Conservation (phyloP, 2,113 vertebrate genomes). For the Eptesicus fuscus region DNA sequence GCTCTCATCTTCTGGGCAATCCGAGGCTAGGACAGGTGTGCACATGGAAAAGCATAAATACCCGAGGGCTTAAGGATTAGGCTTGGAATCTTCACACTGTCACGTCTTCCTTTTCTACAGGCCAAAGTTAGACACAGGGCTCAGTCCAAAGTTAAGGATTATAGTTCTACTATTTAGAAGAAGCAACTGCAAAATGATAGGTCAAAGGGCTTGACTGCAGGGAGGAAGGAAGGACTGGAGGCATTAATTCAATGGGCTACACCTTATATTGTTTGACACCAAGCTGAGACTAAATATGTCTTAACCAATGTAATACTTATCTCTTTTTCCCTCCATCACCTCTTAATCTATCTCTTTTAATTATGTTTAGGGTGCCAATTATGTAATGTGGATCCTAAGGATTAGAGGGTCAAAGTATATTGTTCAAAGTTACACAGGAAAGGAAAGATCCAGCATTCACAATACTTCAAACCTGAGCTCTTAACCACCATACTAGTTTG, state of each 20-base stretch:
- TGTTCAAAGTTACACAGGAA: background rate
- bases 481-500: background rate
- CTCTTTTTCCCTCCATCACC: background rate
- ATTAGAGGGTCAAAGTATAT: background rate
- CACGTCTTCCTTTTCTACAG: background rate
- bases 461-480: background rate
- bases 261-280: background rate
- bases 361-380: background rate
- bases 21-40: fast-evolving
- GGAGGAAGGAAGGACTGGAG: background rate
- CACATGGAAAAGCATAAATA: background rate
- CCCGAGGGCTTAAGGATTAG: background rate
- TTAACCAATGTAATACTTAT: background rate
- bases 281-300: background rate
- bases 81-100: background rate
- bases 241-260: too few species aligned
- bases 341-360: background rate
- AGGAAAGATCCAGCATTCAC: background rate
- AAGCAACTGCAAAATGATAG: background rate
- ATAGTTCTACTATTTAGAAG: background rate
- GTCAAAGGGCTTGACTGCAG: background rate
- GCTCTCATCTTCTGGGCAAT: background rate
- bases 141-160: background rate
- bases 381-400: background rate
- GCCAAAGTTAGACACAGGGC: background rate